Evolutionary conservation across 2,888 invertebrate genomes (phyloP), one percentile per base, ranked within the genome.

Genomic region (Cataglyphis rosenhaueri): DNA sequence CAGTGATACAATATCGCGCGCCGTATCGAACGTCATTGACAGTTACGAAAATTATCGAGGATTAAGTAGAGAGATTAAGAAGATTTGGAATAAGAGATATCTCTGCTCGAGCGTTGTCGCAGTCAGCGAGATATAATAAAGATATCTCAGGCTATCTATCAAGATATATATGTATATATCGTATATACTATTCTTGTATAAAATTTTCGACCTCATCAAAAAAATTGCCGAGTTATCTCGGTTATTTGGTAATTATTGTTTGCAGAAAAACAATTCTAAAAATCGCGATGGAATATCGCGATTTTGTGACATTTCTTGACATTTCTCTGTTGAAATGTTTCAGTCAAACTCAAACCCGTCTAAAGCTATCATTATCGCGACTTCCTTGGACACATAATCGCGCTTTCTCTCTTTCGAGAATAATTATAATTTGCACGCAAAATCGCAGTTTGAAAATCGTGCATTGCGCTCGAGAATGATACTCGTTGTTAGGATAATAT

Each of bases 31-130:
- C 57, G 32, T 78, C 29, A 70, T 78, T 41, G 73, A 78, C 4
- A 12, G 78, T 79, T 71, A 79, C 78, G 78, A 44, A 44, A 79
- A 79, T 79, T 79, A 21, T 52, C 12, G 21, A 29, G 48, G 41
- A 78, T 73, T n/a, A 61, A 61, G 38, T 12, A 29, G 29, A 29
- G 29, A 29, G 29, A 29, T 29, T 29, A 29, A 2, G 29, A 29
- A 29, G 78, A 78, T 81, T 78, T 61, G 25, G 76, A 38, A 48
- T 41, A 35, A 75, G 48, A 52, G 78, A 64, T 81, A 64, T 48
- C 21, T 71, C 2, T 18, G 41, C 2, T 9, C 5, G 21, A 9
- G 21, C 61, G 32, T 21, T 21, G 29, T 35, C 32, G 15, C n/a
- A 41, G 21, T 59, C 32, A 32, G 12, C 15, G 32, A 73, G 78